phyloP scores from a whole-genome alignment of 1,140 invertebrate species.

The Bombus turneri region DNA sequence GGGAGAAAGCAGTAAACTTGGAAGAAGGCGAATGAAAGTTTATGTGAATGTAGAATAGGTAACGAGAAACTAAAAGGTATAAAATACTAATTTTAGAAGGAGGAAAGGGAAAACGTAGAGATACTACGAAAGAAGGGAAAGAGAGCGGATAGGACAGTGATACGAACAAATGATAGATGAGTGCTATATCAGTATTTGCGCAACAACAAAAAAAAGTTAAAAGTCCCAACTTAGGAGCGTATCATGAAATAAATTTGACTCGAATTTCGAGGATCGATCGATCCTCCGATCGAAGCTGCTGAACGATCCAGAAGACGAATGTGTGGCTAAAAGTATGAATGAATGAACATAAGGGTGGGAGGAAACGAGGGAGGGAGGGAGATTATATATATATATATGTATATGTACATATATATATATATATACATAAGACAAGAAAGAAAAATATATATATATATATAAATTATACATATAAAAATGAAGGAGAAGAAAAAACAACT shows the following conservation, averaged over 20 bases:
- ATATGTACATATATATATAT: conserved; percentile 43
- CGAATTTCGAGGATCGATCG: neutral
- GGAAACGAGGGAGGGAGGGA: neutral
- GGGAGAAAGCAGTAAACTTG: neutral
- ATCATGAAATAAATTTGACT: conserved; percentile 34
- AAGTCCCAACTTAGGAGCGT: conserved; percentile 51
- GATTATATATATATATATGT: conserved; percentile 44
- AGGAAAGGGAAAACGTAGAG: conserved; percentile 14
- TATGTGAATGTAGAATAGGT: neutral
- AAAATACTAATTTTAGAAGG: conserved; percentile 57
- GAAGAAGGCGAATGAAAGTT: neutral
- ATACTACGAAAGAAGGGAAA: conserved; percentile 19
- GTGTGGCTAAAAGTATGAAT: neutral
- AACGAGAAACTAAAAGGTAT: conserved; percentile 31
- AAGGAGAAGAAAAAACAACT: conserved; percentile 43
- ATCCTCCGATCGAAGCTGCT: conserved; percentile 53
- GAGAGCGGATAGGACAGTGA: conserved; percentile 14
- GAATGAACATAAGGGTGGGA: neutral
- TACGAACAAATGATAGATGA: conserved; percentile 43
- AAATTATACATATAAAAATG: conserved; percentile 47
- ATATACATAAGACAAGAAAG: conserved; percentile 20
- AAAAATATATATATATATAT: conserved; percentile 46
- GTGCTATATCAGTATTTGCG: conserved; percentile 72
- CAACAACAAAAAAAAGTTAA: conserved; percentile 44
- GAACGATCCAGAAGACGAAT: conserved; percentile 14